These are phyloP conservation scores for Tipula lateralis DNA, from an alignment of 2,888 invertebrate species.

Conservation along the genomic window DNA sequence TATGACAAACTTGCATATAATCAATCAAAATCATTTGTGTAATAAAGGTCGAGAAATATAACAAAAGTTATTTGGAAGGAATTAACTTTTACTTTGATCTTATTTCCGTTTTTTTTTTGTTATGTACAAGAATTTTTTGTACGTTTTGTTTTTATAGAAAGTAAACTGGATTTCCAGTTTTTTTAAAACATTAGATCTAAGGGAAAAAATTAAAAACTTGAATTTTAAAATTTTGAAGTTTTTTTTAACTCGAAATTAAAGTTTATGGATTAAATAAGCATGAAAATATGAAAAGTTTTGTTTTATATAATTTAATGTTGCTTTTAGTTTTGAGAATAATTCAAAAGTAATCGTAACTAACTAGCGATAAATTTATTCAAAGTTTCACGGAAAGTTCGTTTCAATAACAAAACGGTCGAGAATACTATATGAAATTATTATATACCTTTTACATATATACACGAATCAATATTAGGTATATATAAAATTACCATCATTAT, in stretches of 20 bases:
- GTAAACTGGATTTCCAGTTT: slow-evolving; percentile 11
- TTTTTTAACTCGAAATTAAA: not conserved
- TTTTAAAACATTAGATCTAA: not conserved
- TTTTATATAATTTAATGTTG: not conserved
- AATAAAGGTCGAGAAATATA: slow-evolving; percentile 19
- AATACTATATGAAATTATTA: too few species aligned
- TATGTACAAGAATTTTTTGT: not conserved
- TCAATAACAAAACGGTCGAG: not conserved
- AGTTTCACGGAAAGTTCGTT: not conserved
- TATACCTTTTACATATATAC: too few species aligned
- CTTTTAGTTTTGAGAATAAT: not conserved
- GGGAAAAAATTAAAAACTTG: not conserved
- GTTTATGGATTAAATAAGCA: not conserved
- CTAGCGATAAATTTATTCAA: not conserved
- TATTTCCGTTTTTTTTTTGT: not conserved
- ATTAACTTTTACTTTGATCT: slow-evolving; percentile 24
- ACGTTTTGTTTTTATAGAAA: not conserved
- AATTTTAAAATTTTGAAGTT: not conserved
- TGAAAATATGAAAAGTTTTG: not conserved
- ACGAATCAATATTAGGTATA: too few species aligned
- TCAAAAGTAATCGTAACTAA: not conserved
- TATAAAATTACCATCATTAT: too few species aligned
- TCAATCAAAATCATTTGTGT: slow-evolving; percentile 3
- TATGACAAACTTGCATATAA: slow-evolving; percentile 19
- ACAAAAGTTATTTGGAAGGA: slow-evolving; percentile 15